These are phyloP conservation scores for Montifringilla adamsi DNA, from an alignment of 2,113 vertebrate species.

Conservation along the genomic window DNA sequence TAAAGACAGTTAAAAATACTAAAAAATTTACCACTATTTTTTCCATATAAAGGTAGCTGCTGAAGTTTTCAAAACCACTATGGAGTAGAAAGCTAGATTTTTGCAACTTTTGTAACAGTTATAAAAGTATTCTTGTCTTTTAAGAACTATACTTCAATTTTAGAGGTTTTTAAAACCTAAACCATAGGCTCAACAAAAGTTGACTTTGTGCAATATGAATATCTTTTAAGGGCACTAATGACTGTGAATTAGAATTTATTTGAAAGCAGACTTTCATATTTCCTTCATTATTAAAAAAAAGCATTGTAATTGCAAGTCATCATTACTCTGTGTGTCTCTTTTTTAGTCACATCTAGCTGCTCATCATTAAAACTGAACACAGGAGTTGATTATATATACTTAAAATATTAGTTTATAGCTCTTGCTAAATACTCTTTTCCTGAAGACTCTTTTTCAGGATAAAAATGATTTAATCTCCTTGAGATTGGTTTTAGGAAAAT, in stretches of 20 bases:
- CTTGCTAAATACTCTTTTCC: background rate
- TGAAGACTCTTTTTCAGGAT: background rate
- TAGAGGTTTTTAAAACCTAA: background rate
- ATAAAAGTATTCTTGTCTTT: background rate
- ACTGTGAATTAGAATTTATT: background rate
- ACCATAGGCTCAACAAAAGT: background rate
- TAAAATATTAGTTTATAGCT: background rate
- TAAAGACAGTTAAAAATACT: background rate
- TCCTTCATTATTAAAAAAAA: background rate
- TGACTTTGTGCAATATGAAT: background rate
- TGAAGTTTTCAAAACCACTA: background rate
- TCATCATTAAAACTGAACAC: background rate
- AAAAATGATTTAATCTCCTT: background rate
- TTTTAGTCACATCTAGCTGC: background rate
- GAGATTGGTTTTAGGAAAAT: background rate
- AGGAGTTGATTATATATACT: background rate
- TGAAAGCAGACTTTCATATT: background rate
- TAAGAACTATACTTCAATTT: background rate
- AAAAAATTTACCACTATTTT: background rate
- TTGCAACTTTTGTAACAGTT: background rate
- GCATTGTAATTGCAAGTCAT: background rate
- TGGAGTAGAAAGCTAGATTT: background rate
- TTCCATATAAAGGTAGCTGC: background rate
- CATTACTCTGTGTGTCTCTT: background rate
- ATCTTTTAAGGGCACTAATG: background rate